Conservation (phyloP, 2,797 vertebrate genomes). For the Helicolenus hilgendorfi region DNA sequence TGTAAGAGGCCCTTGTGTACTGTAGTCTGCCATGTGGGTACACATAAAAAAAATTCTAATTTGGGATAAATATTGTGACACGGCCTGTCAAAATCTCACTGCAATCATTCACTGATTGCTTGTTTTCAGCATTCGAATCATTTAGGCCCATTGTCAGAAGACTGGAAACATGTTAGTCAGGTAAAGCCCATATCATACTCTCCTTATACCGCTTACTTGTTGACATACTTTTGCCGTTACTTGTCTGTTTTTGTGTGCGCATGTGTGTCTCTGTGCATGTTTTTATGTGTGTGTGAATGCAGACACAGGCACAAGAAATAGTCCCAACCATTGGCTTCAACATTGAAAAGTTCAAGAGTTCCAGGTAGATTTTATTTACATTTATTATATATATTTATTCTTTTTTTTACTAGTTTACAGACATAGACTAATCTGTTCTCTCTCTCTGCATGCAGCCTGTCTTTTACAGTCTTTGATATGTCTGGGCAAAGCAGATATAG, state of each 20-base stretch:
- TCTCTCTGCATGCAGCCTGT: slow-evolving; percentile 89
- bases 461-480: slow-evolving; percentile 99
- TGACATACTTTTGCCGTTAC: slow-evolving; percentile 80
- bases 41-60: not conserved
- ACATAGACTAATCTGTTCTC: not conserved
- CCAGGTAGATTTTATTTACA: slow-evolving; percentile 89
- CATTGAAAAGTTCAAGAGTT: slow-evolving; percentile 98
- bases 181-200: slow-evolving; percentile 69
- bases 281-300: slow-evolving; percentile 44
- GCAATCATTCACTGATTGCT: slow-evolving; percentile 73
- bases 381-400: not conserved
- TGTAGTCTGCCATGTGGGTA: not conserved
- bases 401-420: not conserved
- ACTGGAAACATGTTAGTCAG: slow-evolving; percentile 89
- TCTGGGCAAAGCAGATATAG: slow-evolving; percentile 98
- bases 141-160: slow-evolving; percentile 85
- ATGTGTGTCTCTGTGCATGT: not conserved
- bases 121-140: slow-evolving; percentile 84
- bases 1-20: not conserved
- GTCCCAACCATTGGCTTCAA: slow-evolving; percentile 99
- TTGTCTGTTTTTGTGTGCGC: slow-evolving; percentile 64
- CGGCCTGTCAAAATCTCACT: slow-evolving; percentile 38
- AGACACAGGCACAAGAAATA: slow-evolving; percentile 97
- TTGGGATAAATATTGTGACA: slow-evolving; percentile 4
- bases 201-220: slow-evolving; percentile 22